A percentile compares a stretch with the other conserved stretches of the same genome.
These are phyloP conservation scores for Macquaria australasica DNA, from an alignment of 2,113 vertebrate genomes.

Conservation along the genomic window DNA sequence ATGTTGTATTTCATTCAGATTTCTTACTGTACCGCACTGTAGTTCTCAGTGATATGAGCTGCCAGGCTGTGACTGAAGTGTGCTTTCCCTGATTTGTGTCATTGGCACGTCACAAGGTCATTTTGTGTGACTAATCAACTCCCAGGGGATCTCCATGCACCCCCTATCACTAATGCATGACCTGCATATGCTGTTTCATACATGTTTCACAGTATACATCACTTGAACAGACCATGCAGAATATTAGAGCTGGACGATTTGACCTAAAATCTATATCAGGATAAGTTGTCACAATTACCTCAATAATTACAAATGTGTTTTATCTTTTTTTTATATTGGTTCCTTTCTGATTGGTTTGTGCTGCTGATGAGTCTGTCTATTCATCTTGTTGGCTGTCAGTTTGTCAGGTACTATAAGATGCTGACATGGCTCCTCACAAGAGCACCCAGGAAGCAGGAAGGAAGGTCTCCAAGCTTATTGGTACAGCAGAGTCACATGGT, in stretches of 20 bases:
- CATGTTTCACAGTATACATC: slow-evolving; percentile 49
- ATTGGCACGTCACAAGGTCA: slow-evolving; percentile 58
- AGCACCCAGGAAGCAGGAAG: slow-evolving; percentile 4
- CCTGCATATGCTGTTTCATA: slow-evolving; percentile 66
- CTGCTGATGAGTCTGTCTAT: not conserved
- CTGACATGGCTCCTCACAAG: not conserved
- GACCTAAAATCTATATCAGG: not conserved
- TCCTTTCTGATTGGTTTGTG: not conserved
- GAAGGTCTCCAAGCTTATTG: slow-evolving; percentile 14
- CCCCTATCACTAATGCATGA: slow-evolving; percentile 63
- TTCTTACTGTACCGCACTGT: not conserved
- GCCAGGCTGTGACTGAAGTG: slow-evolving; percentile 1
- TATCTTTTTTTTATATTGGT: not conserved
- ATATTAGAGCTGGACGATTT: not conserved
- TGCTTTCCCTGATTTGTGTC: slow-evolving; percentile 50
- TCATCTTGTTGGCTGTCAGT: not conserved
- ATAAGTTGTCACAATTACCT: not conserved
- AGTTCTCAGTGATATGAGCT: not conserved
- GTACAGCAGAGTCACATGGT: slow-evolving; percentile 19
- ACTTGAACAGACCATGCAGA: slow-evolving; percentile 22
- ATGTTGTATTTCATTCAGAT: not conserved
- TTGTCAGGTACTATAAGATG: not conserved
- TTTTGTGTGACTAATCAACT: slow-evolving; percentile 47
- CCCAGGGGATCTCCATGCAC: slow-evolving; percentile 26
- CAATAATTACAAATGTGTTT: not conserved